These are phyloP conservation scores for Blastobasis lacticolella DNA, from an alignment of 2,888 invertebrate species.

Conservation along the genomic window DNA sequence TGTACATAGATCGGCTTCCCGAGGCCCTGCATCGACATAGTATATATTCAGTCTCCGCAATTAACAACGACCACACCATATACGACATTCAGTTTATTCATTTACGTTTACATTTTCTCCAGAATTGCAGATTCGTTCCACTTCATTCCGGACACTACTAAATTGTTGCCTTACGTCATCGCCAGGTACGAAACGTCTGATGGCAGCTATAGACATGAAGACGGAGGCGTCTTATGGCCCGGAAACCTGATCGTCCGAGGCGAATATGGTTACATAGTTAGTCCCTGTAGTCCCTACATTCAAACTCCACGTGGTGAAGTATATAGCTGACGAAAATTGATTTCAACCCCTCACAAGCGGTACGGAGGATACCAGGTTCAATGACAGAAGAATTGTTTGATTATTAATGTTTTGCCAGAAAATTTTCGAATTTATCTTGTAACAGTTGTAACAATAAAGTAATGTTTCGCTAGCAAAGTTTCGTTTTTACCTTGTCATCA, in stretches of 20 bases:
- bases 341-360: conserved; percentile 35
- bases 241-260: conserved; percentile 43
- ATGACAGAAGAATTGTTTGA: conserved; percentile 55
- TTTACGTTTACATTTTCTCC: no score
- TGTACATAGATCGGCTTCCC: no score
- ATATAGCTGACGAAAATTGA: conserved; percentile 77
- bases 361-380: conserved; percentile 43
- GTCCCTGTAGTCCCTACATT: conserved; percentile 72
- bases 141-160: not conserved
- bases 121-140: not conserved
- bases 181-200: conserved; percentile 63
- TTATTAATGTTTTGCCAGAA: not conserved
- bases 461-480: not conserved
- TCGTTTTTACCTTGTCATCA: not conserved
- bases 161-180: not conserved
- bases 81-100: not conserved
- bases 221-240: conserved; percentile 43
- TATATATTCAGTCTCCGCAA: no score
- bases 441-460: not conserved
- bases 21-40: no score
- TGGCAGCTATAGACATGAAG: conserved; percentile 69
- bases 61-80: no score
- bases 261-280: conserved; percentile 70
- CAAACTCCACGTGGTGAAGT: conserved; percentile 43
- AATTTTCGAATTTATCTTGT: not conserved